Evolutionary conservation across 2,888 invertebrate species (phyloP).

Genomic region (Scrobipalpa atriplicella): DNA sequence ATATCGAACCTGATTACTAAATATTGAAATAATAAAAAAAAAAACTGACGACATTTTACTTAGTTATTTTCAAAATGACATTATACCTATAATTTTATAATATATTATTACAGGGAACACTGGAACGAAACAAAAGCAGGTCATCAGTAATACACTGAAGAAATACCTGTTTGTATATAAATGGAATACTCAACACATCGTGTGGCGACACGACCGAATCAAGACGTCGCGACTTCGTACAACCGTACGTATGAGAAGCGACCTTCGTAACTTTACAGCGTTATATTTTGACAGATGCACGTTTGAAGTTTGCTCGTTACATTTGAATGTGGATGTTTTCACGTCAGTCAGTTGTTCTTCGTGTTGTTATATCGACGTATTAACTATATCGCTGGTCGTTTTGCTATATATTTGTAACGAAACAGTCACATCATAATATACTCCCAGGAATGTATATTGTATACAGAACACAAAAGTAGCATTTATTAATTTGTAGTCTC

Average conservation of each 20-base stretch:
- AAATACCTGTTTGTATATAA: conserved; percentile 38
- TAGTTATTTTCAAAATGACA: too few species aligned
- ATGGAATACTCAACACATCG: conserved; percentile 73
- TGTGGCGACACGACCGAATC: conserved; percentile 41
- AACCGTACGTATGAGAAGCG: conserved; percentile 21
- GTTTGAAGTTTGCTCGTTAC: background rate
- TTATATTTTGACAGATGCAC: conserved; percentile 7
- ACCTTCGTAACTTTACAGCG: conserved; percentile 23
- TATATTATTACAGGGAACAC: background rate
- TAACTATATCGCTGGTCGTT: background rate
- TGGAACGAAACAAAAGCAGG: conserved; percentile 50
- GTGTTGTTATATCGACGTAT: background rate
- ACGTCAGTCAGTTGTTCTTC: background rate
- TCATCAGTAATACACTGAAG: conserved; percentile 51
- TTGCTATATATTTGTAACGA: background rate
- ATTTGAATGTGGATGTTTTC: background rate
- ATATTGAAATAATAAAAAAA: background rate
- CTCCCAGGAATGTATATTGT: background rate
- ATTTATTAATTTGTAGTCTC: conserved; percentile 39
- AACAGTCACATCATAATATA: background rate
- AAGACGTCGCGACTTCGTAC: conserved; percentile 15
- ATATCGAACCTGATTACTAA: too few species aligned
- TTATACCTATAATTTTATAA: too few species aligned
- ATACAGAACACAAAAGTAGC: conserved; percentile 34
- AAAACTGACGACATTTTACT: background rate